Conservation (phyloP, 2,113 vertebrate genomes). For the Gasterosteus aculeatus region DNA sequence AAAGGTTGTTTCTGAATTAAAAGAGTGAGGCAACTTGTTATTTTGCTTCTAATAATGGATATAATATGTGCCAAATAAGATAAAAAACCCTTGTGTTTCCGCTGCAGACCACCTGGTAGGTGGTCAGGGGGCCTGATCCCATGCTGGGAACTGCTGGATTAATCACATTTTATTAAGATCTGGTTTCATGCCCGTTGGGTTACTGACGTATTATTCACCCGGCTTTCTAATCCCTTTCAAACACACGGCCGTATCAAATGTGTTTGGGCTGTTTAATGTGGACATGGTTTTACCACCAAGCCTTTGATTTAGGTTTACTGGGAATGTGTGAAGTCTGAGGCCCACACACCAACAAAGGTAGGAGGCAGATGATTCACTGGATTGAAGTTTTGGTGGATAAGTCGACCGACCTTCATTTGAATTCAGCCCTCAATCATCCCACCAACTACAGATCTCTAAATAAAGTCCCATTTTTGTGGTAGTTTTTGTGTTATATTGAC, state of each 20-base stretch:
- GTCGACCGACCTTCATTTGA: neutral
- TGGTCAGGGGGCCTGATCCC: constrained; percentile 23
- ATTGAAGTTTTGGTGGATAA: neutral
- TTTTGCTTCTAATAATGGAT: neutral
- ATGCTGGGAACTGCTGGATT: constrained; percentile 18
- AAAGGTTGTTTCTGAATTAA: neutral
- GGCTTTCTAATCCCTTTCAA: constrained; percentile 49
- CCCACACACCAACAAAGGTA: constrained; percentile 11
- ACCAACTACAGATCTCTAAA: neutral
- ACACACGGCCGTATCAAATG: constrained; percentile 49
- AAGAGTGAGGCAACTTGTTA: neutral
- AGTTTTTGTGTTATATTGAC: constrained; percentile 1
- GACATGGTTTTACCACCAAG: constrained; percentile 18
- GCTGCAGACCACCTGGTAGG: constrained; percentile 18
- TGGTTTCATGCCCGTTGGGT: constrained; percentile 36
- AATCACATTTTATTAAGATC: constrained; percentile 46
- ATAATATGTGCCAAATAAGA: neutral
- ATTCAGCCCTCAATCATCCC: neutral
- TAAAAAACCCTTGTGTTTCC: neutral
- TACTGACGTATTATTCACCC: constrained; percentile 30
- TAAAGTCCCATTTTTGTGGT: constrained; percentile 5
- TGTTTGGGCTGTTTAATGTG: constrained; percentile 49
- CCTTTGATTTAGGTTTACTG: constrained; percentile 21
- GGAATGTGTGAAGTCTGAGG: constrained; percentile 6
- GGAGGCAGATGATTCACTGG: constrained; percentile 11